Conservation (phyloP, 1,140 invertebrate genomes). For the Radopholus similis region DNA sequence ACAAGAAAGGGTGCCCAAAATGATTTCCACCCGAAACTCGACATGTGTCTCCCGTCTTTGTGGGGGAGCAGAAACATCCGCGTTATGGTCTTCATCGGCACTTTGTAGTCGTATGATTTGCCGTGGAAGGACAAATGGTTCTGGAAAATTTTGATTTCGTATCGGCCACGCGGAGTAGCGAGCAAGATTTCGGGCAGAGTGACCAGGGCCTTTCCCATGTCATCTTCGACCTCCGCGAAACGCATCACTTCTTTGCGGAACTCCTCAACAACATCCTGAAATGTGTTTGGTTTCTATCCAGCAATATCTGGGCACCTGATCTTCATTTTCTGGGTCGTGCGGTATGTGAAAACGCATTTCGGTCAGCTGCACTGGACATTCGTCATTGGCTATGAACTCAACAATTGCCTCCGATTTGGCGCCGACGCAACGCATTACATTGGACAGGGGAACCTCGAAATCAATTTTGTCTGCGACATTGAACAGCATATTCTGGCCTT, state of each 20-base stretch:
- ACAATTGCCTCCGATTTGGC: slow-evolving; percentile 93
- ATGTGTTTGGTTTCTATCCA: slow-evolving; percentile 64
- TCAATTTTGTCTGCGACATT: slow-evolving; percentile 75
- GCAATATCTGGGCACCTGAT: slow-evolving; percentile 78
- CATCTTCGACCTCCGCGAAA: slow-evolving; percentile 93
- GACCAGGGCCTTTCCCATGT: slow-evolving; percentile 92
- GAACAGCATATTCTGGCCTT: slow-evolving; percentile 80
- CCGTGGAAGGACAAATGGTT: slow-evolving; percentile 97
- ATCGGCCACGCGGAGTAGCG: slow-evolving; percentile 95
- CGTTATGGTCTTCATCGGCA: slow-evolving; percentile 89
- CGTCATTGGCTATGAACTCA: slow-evolving; percentile 98
- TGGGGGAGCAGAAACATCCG: slow-evolving; percentile 90
- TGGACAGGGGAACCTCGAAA: slow-evolving; percentile 90
- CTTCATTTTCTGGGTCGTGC: slow-evolving; percentile 67
- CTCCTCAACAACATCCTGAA: slow-evolving; percentile 63
- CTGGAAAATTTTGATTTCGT: slow-evolving; percentile 97
- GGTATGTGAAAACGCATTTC: slow-evolving; percentile 98
- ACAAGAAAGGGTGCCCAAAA: slow-evolving; percentile 74
- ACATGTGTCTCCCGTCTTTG: slow-evolving; percentile 94
- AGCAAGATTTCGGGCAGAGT: slow-evolving; percentile 94
- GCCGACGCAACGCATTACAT: slow-evolving; percentile 83
- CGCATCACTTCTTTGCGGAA: slow-evolving; percentile 89
- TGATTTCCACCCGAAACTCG: too few relatives aligned
- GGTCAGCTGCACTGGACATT: slow-evolving; percentile 88
- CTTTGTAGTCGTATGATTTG: slow-evolving; percentile 99